Percentiles rank a stretch among this genome's conserved stretches.
Conservation (phyloP, 1,140 invertebrate genomes). For the Reticulitermes speratus region DNA sequence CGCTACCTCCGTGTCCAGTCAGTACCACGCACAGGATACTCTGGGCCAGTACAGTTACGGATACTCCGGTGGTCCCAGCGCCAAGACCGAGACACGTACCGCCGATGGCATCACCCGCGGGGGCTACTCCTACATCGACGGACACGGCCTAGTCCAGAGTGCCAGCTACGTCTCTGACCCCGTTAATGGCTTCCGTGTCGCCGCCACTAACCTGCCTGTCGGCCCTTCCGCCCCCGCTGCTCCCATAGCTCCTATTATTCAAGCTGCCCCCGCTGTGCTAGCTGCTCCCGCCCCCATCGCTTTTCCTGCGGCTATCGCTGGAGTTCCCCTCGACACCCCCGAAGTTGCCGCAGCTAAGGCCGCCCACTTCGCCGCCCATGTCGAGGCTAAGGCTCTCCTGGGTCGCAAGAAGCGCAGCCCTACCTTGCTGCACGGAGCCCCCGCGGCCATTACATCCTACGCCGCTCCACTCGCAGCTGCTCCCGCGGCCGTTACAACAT, state of each 20-base stretch:
- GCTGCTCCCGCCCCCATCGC: neutral
- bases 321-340: constrained; percentile 4
- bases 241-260: neutral
- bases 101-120: constrained; percentile 66
- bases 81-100: constrained; percentile 63
- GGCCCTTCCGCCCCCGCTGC: constrained; percentile 15
- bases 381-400: neutral
- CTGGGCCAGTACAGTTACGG: constrained; percentile 66
- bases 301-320: neutral
- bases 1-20: constrained; percentile 40
- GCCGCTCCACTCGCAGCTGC: neutral
- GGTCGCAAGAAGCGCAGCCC: neutral
- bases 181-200: constrained; percentile 61
- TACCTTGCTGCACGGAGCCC: no score
- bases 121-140: constrained; percentile 69
- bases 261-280: neutral
- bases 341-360: neutral
- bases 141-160: constrained; percentile 62
- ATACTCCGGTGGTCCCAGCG: constrained; percentile 63
- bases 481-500: neutral
- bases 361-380: constrained; percentile 15
- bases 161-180: constrained; percentile 59
- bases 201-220: constrained; percentile 61
- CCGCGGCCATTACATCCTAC: neutral
- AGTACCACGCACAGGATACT: constrained; percentile 64